Conservation (phyloP, 2,797 vertebrate genomes). For the Spea hammondii region DNA sequence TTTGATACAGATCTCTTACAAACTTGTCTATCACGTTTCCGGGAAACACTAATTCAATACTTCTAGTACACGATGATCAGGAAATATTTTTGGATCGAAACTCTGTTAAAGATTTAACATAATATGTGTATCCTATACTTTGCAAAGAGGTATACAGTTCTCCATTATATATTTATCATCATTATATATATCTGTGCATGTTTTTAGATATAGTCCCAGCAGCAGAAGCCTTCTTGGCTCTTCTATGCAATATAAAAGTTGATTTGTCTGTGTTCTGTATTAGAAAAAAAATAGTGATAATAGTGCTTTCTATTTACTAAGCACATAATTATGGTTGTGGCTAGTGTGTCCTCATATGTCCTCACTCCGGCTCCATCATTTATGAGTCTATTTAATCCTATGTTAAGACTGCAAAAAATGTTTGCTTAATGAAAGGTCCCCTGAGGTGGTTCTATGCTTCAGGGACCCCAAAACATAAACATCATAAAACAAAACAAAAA, state of each 20-base stretch:
- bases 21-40: neutral
- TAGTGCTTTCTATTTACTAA: neutral
- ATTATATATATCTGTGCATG: neutral
- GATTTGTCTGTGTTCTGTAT: neutral
- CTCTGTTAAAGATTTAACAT: neutral
- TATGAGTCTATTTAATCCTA: too few relatives aligned
- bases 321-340: neutral
- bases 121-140: neutral
- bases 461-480: too few relatives aligned
- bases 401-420: too few relatives aligned
- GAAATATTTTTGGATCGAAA: constrained; percentile 2
- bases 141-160: neutral
- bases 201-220: neutral
- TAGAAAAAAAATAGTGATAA: neutral
- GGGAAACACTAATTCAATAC: neutral
- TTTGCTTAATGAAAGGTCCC: too few relatives aligned
- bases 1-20: neutral
- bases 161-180: too few relatives aligned
- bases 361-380: neutral
- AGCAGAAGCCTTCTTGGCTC: neutral
- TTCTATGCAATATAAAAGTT: neutral
- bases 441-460: too few relatives aligned
- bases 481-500: too few relatives aligned
- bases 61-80: neutral
- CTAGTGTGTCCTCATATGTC: neutral